Evolutionary conservation across 1,140 invertebrate species (phyloP).

Genomic region (Ceratina japonica): DNA sequence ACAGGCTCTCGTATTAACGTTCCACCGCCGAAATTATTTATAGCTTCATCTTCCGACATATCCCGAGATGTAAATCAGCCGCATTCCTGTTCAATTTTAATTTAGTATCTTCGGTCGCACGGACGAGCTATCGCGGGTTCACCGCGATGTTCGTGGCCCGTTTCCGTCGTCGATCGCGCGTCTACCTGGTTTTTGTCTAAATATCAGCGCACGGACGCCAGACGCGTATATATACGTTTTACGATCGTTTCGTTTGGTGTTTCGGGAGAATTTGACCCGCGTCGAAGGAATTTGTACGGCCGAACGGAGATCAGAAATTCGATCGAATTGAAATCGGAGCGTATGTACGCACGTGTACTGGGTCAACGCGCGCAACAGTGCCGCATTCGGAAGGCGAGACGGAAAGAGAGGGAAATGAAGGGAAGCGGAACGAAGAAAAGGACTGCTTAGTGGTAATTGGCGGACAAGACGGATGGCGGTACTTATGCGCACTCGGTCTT

Average conservation of each 20-base stretch:
- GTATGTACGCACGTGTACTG: too few species aligned
- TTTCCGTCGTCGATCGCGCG: too few species aligned
- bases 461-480: conserved; percentile 76
- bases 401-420: not conserved
- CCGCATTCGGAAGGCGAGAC: not conserved
- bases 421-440: conserved; percentile 3
- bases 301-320: too few species aligned
- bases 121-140: conserved; percentile 39
- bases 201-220: too few species aligned
- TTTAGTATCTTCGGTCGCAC: conserved; percentile 61
- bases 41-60: conserved; percentile 73
- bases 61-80: conserved; percentile 74
- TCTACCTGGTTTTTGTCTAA: conserved; percentile 4
- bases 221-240: too few species aligned
- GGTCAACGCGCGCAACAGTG: conserved; percentile 14
- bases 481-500: conserved; percentile 76
- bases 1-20: conserved; percentile 72
- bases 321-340: too few species aligned
- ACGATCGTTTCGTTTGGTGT: too few species aligned
- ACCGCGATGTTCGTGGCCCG: conserved; percentile 48
- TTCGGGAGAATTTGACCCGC: too few species aligned
- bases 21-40: conserved; percentile 76
- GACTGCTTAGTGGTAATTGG: conserved; percentile 74
- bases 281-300: too few species aligned
- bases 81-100: conserved; percentile 69